These are phyloP conservation scores for Podilymbus podiceps DNA, from an alignment of 2,113 vertebrate species.

Conservation along the genomic window DNA sequence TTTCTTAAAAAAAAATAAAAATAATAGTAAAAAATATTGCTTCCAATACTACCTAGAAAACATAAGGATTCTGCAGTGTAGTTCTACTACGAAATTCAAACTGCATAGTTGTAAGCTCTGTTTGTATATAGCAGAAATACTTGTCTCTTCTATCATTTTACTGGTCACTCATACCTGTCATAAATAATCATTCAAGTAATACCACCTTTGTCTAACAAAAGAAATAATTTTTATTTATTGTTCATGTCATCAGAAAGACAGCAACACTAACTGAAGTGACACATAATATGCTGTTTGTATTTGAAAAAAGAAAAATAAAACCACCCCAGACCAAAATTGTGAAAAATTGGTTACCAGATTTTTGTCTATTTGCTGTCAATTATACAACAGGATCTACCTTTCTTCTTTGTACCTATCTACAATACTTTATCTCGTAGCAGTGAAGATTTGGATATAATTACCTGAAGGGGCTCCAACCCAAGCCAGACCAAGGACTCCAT, in stretches of 20 bases:
- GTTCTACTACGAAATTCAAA: background rate
- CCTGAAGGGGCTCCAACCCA: conserved; percentile 99
- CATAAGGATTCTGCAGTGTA: background rate
- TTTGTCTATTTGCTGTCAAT: background rate
- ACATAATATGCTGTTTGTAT: background rate
- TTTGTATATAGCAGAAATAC: background rate
- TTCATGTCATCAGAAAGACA: background rate
- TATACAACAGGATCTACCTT: background rate
- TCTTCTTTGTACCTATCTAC: background rate
- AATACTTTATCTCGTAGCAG: background rate
- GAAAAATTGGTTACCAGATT: background rate
- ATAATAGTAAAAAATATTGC: background rate
- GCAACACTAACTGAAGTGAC: background rate
- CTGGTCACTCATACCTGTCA: background rate
- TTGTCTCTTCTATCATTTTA: background rate
- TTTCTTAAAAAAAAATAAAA: background rate
- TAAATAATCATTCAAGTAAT: background rate
- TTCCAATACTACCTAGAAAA: background rate
- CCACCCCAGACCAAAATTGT: background rate
- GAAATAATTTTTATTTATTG: background rate
- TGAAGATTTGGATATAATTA: conserved; percentile 53
- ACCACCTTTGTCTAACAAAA: background rate
- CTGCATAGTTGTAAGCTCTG: background rate
- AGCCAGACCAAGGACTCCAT: conserved; percentile 94
- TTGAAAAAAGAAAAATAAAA: background rate